Evolutionary conservation across 2,888 invertebrate species (phyloP).

Genomic region (Tortricodes alternella): DNA sequence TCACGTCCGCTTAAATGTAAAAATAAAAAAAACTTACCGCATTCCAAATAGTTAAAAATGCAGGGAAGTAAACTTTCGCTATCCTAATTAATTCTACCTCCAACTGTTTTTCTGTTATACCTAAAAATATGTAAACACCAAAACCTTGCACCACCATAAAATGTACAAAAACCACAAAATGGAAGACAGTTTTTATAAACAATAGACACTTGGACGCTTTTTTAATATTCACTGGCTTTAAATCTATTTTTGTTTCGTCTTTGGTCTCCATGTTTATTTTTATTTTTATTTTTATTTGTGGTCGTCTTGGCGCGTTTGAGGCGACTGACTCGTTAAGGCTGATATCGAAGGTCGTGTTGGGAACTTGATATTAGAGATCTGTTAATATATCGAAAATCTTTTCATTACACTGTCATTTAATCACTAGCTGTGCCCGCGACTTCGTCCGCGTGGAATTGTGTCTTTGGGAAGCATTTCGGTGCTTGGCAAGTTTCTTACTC

Average conservation of each 20-base stretch:
- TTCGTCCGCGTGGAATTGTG: too few species aligned
- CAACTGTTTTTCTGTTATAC: conserved; percentile 16
- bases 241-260: conserved; percentile 9
- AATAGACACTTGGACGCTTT: neutral
- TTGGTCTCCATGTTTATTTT: conserved; percentile 3
- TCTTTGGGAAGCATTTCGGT: too few species aligned
- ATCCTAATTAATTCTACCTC: neutral
- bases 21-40: conserved; percentile 4
- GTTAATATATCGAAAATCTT: too few species aligned
- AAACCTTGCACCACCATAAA: neutral
- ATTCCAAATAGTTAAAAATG: conserved; percentile 14
- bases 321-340: too few species aligned
- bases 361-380: too few species aligned
- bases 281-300: neutral
- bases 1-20: neutral
- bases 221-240: neutral
- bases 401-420: too few species aligned
- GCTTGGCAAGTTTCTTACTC: too few species aligned
- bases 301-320: too few species aligned
- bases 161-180: neutral
- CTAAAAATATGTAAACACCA: conserved; percentile 13
- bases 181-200: neutral
- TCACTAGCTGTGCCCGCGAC: too few species aligned
- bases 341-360: too few species aligned
- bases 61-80: neutral